Evolutionary conservation across 2,113 vertebrate genomes (phyloP), one percentile per base, ranked within the genome.

Genomic region (Sceloporus tristichus): DNA sequence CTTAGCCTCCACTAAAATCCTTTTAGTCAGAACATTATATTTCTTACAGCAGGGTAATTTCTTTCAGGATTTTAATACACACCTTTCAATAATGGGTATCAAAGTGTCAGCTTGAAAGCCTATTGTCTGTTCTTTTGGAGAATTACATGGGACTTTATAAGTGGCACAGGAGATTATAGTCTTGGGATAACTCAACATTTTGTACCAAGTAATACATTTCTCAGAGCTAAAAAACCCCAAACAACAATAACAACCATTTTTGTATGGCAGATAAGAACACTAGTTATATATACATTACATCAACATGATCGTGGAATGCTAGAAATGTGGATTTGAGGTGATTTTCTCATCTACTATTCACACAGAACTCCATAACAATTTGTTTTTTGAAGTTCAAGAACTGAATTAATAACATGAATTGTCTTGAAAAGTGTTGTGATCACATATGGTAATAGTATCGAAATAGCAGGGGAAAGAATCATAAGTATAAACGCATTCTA

Each of bases 391-490:
- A 29, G 25, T 25, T 91, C 38, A 95, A 91, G 92, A 94, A 95
- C 88, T 59, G 93, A 91, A 95, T 90, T 84, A 91, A 95, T 53
- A 87, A 82, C 86, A 94, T 91, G 80, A 90, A 88, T 93, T 96
- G 95, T 91, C 94, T 93, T 94, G 90, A 94, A 95, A 94, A 90
- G 89, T 94, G 89, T 96, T 93, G 94, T 93, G 96, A 93, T 91
- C 95, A 88, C 88, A 97, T 96, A 96, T 96, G 95, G 94, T 79
- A 96, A 95, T 96, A 96, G 96, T 95, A 93, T 96, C 93, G 90
- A 94, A 82, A 96, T 90, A 91, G 91, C 94, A 94, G 94, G 95
- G 95, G 95, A 92, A 93, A 86, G 96, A 96, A 96, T 96, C 94
- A 94, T 90, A 94, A 95, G 94, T 82, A 89, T 91, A 96, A 95